Evolutionary conservation across 2,888 invertebrate genomes (phyloP).

Genomic region (Ramazzottius varieornatus): DNA sequence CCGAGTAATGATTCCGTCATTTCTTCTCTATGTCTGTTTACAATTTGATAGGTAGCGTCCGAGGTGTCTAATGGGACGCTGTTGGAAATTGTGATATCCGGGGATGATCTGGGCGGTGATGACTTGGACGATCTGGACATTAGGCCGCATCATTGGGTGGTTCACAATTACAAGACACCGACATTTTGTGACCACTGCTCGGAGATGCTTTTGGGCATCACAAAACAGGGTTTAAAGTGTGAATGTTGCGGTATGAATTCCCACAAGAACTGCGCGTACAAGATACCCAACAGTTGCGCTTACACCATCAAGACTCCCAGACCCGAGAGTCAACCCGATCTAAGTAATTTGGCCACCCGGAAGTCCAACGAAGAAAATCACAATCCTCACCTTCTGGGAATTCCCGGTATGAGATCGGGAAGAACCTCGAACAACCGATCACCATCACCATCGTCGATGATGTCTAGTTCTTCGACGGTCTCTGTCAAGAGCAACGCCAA

Average conservation of each 20-base stretch:
- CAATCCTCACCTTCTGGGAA: no score
- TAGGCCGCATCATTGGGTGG: conserved; percentile 12
- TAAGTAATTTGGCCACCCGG: no score
- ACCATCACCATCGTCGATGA: no score
- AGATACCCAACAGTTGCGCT: not conserved
- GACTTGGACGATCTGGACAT: conserved; percentile 11
- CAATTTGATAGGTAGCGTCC: not conserved
- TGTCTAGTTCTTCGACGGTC: no score
- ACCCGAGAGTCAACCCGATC: no score
- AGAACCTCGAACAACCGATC: no score
- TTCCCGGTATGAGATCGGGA: no score
- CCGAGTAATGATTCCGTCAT: no score
- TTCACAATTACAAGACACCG: conserved; percentile 13
- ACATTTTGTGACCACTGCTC: conserved; percentile 21
- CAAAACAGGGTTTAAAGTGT: conserved; percentile 18
- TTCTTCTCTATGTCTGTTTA: no score
- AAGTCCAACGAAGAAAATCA: no score
- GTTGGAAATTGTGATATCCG: not conserved
- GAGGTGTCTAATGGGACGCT: not conserved
- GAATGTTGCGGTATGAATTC: conserved; percentile 16
- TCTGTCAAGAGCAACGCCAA: no score
- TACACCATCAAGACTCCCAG: not conserved
- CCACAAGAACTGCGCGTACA: conserved; percentile 14
- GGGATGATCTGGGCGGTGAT: not conserved
- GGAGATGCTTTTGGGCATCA: conserved; percentile 17